phyloP scores from a whole-genome alignment of 1,140 invertebrate genomes.

The Agraylea sexmaculata region DNA sequence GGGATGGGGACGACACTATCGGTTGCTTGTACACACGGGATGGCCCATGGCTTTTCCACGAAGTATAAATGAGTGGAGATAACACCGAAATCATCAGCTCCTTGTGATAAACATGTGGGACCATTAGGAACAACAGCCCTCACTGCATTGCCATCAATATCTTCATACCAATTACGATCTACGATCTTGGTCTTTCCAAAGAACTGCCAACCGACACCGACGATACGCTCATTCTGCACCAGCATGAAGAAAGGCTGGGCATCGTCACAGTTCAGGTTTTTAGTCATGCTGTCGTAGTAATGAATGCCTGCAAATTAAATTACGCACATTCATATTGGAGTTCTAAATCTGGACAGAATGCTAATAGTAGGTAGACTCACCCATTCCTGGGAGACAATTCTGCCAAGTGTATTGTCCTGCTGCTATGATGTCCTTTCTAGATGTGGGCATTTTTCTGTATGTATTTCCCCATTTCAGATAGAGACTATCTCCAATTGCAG shows the following conservation, averaged over 20 bases:
- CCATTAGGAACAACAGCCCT: conserved; percentile 10
- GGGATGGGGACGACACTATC: conserved; percentile 17
- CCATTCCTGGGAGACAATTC: conserved; percentile 19
- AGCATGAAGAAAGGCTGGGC: conserved; percentile 16
- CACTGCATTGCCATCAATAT: conserved; percentile 6
- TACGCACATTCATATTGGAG: not conserved
- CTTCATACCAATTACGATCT: conserved; percentile 18
- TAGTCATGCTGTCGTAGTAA: conserved; percentile 30
- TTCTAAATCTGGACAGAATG: not conserved
- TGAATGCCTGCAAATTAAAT: conserved; percentile 24
- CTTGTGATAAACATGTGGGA: conserved; percentile 24
- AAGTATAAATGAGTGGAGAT: conserved; percentile 32
- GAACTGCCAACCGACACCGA: conserved; percentile 19
- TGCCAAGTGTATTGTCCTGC: conserved; percentile 17
- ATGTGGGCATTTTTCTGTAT: conserved; percentile 13
- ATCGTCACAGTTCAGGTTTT: conserved; percentile 18
- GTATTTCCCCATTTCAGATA: conserved; percentile 15
- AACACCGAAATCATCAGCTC: conserved; percentile 23
- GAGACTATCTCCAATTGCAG: conserved; percentile 14
- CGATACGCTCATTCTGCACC: conserved; percentile 12
- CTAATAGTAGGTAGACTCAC: conserved; percentile 8
- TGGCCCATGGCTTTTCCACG: conserved; percentile 24
- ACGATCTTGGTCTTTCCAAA: conserved; percentile 14
- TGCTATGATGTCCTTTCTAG: conserved; percentile 10
- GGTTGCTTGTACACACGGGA: conserved; percentile 13